Conservation (phyloP, 2,797 vertebrate genomes). For the Sebastes flavidus region DNA sequence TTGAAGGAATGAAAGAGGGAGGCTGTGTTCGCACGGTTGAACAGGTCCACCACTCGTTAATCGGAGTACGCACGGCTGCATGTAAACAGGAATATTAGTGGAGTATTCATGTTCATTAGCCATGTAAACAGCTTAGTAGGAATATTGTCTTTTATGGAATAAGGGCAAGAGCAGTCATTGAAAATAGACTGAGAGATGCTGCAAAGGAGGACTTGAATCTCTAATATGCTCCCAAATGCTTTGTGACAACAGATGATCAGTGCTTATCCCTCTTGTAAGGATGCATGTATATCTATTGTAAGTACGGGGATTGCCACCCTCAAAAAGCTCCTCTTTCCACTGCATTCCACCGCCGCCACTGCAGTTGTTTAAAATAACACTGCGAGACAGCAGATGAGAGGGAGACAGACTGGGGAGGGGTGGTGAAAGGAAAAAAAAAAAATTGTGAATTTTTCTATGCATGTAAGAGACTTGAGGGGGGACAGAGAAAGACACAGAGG, state of each 20-base stretch:
- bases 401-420: slow-evolving; percentile 62
- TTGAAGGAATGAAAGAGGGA: no score
- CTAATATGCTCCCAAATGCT: neutral
- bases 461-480: slow-evolving; percentile 29
- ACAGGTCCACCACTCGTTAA: no score
- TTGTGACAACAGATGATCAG: neutral
- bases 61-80: no score
- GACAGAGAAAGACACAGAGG: slow-evolving; percentile 23
- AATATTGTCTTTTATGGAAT: no score
- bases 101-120: no score
- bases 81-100: no score
- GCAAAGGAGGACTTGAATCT: neutral
- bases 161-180: no score
- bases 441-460: slow-evolving; percentile 47
- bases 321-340: slow-evolving; percentile 36
- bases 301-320: slow-evolving; percentile 7
- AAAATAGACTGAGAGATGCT: neutral
- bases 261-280: neutral
- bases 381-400: slow-evolving; percentile 64
- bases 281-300: neutral
- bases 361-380: slow-evolving; percentile 71
- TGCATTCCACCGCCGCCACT: slow-evolving; percentile 42
- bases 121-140: no score
- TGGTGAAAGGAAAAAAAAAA: slow-evolving; percentile 31
- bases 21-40: no score